A percentile compares a stretch with the other conserved stretches of the same genome.
phyloP scores from a whole-genome alignment of 2,113 vertebrate genomes.

The Erpornis zantholeuca region DNA sequence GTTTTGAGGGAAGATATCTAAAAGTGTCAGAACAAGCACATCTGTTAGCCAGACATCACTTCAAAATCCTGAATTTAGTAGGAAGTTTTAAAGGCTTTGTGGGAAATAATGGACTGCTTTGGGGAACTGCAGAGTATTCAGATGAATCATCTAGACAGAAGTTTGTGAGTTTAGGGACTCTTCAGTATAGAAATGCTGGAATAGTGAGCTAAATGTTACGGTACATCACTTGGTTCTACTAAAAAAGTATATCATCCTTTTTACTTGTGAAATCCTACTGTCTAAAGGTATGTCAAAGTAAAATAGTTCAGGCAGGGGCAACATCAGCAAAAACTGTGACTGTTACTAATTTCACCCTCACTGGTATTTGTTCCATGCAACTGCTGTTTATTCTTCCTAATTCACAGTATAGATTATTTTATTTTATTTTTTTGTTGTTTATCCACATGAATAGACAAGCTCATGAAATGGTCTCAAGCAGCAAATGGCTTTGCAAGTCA shows the following conservation, averaged over 20 bases:
- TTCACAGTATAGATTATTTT: slow-evolving; percentile 11
- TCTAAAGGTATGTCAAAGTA: slow-evolving; percentile 20
- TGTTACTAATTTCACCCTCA: slow-evolving; percentile 35
- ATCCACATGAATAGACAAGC: slow-evolving; percentile 58
- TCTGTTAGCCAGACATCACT: slow-evolving; percentile 36
- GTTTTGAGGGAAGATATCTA: slow-evolving; percentile 14
- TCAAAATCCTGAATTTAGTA: slow-evolving; percentile 40
- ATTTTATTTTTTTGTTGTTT: slow-evolving; percentile 50
- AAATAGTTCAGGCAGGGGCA: neutral
- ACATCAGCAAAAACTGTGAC: neutral
- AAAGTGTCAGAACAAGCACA: slow-evolving; percentile 7
- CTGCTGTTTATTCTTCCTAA: slow-evolving; percentile 45
- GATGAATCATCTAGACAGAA: slow-evolving; percentile 65
- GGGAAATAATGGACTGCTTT: slow-evolving; percentile 41
- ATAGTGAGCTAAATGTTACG: slow-evolving; percentile 42
- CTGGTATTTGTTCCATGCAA: slow-evolving; percentile 18
- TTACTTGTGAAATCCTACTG: slow-evolving; percentile 33
- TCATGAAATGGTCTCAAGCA: slow-evolving; percentile 59
- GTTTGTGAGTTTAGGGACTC: slow-evolving; percentile 44
- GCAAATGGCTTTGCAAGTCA: slow-evolving; percentile 67
- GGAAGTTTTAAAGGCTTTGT: slow-evolving; percentile 28
- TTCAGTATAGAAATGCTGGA: slow-evolving; percentile 51
- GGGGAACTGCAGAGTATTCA: slow-evolving; percentile 44
- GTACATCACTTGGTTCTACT: slow-evolving; percentile 9
- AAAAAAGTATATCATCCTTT: slow-evolving; percentile 20